Conservation (phyloP, 2,113 vertebrate species). For the Progne subis region DNA sequence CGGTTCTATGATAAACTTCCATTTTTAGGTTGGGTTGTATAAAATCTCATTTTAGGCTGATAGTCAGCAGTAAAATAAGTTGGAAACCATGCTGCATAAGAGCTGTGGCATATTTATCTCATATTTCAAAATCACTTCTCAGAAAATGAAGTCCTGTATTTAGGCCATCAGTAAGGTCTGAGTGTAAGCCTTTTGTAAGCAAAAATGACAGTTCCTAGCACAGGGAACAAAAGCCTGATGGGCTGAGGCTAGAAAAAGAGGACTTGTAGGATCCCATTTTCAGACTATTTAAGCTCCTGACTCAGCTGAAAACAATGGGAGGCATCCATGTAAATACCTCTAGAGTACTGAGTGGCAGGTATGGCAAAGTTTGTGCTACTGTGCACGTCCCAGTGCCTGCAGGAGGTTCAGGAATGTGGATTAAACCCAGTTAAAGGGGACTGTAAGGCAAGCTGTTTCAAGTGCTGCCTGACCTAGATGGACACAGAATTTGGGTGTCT, state of each 20-base stretch:
- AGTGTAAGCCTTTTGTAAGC: background rate
- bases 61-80: constrained; percentile 33
- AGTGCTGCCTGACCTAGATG: background rate
- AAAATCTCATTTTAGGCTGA: constrained; percentile 57
- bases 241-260: background rate
- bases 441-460: background rate
- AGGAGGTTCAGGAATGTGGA: background rate
- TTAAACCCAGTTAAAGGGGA: background rate
- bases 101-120: constrained; percentile 14
- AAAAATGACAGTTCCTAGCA: background rate
- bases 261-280: background rate
- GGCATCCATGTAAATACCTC: background rate
- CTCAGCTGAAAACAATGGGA: background rate
- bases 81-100: background rate
- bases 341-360: background rate
- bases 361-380: too few relatives aligned
- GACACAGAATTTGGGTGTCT: background rate
- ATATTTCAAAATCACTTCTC: constrained; percentile 17
- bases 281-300: background rate
- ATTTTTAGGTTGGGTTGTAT: constrained; percentile 29
- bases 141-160: constrained; percentile 20
- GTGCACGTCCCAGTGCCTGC: too few relatives aligned
- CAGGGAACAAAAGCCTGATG: background rate
- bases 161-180: background rate
- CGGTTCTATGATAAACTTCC: background rate